Base-by-base conservation (phyloP, 2,888 invertebrate species). In the Caradrina kadenii region DNA sequence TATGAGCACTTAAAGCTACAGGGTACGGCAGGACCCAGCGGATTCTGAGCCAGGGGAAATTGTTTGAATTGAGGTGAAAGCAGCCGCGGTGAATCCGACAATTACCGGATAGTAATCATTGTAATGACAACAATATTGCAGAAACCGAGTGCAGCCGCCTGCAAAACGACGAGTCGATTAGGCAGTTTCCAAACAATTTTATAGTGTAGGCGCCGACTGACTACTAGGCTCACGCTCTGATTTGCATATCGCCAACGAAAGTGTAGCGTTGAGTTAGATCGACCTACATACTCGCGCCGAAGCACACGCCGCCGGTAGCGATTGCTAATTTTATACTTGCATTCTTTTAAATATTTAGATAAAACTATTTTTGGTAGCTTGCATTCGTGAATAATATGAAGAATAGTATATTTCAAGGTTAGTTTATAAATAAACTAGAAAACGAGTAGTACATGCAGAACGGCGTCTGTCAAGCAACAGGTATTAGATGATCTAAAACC, bases 171-270 rank as follows among this genome's bases (percentile, higher is more conserved):
- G 78, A 77, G 79, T 65, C 80, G 76, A 82, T 85, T 84, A 83
- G 85, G 73, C 80, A 82, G 85, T 86, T 89, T 87, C 81, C 81
- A 87, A 88, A 88, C 85, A 85, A 86, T 88, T 88, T 88, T 79
- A 88, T 87, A 87, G 85, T 84, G 88, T 87, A 87, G 88, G 88
- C 86, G 82, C 78, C 69, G 68, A 82, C 84, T 82, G 83, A 83
- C 87, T 86, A 83, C 87, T 62, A 63, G 70, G 84, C 88, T 91
- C 93, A 93, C 92, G 93, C 92, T 94, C 94, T 92, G 92, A 92
- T 94, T 94, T 94, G 92, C 93, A 94, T 94, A 91, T 90, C 87
- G 90, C 88, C 85, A 93, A 92, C 90, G 93, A 94, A 94, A 94
- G 94, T 94, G 92, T 92, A 92, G 90, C 89, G 87, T 88, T 85